Evolutionary conservation across 1,140 invertebrate genomes (phyloP).

Genomic region (Drosophila kanapiae): DNA sequence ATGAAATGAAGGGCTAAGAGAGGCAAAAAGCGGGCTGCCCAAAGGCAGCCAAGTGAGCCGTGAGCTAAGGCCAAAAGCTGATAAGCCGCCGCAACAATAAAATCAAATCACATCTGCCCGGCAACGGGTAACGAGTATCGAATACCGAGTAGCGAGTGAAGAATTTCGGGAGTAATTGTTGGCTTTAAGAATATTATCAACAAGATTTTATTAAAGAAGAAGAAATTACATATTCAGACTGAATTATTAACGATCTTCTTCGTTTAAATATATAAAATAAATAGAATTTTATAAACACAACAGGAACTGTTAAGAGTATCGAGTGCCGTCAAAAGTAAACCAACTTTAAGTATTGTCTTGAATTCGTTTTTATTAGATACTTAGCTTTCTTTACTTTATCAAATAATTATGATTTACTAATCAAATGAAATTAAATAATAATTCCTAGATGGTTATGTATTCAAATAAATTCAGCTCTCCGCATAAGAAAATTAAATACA

Average conservation of each 20-base stretch:
- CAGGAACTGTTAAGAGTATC: no score
- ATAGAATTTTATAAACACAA: background rate
- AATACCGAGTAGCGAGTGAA: background rate
- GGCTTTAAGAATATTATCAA: no score
- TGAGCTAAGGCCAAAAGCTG: conserved; percentile 63
- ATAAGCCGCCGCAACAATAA: conserved; percentile 80
- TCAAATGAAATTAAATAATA: background rate
- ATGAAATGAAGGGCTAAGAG: conserved; percentile 5
- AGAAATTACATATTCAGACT: no score
- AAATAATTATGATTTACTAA: no score
- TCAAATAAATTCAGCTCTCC: background rate
- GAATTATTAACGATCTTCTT: no score
- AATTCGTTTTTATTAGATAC: no score
- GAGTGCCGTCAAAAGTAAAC: no score
- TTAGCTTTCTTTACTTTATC: no score
- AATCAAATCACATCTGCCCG: conserved; percentile 71
- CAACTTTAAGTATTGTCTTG: no score
- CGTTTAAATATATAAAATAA: no score
- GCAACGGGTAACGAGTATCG: conserved; percentile 11
- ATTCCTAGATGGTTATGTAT: background rate
- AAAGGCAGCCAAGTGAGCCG: conserved; percentile 49
- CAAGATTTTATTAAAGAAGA: no score
- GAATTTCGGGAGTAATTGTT: no score
- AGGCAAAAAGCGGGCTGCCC: conserved; percentile 2
- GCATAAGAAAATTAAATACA: background rate